Evolutionary conservation across 2,888 invertebrate genomes (phyloP).

Genomic region (Mythimna pallens): DNA sequence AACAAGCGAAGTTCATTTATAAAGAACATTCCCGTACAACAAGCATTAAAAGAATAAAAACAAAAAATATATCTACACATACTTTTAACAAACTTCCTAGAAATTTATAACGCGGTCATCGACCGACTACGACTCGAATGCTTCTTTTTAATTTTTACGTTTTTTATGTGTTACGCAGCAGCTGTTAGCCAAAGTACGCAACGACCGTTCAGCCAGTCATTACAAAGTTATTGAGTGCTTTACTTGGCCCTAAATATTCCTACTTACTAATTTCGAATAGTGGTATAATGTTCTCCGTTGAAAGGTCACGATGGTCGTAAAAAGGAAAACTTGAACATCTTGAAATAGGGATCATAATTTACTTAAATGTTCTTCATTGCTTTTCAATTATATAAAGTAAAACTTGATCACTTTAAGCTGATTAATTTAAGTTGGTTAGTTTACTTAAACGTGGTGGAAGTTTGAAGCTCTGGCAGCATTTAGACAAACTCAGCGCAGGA

Average conservation of each 20-base stretch:
- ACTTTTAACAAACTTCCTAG: not conserved
- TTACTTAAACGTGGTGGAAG: not conserved
- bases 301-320: constrained; percentile 42
- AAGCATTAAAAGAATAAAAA: too few species aligned
- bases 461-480: not conserved
- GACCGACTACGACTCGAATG: constrained; percentile 23
- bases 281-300: constrained; percentile 21
- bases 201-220: constrained; percentile 53
- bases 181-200: constrained; percentile 44
- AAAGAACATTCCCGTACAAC: too few species aligned
- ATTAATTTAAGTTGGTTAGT: constrained; percentile 2
- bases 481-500: not conserved
- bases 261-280: constrained; percentile 35
- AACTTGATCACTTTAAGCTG: constrained; percentile 7
- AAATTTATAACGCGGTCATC: constrained; percentile 24
- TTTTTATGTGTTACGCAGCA: constrained; percentile 58
- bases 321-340: constrained; percentile 21
- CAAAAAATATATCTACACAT: too few species aligned
- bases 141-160: constrained; percentile 52
- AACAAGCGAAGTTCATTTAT: constrained; percentile 4
- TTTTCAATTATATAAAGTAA: constrained; percentile 7
- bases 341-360: not conserved
- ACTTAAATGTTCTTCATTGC: constrained; percentile 11
- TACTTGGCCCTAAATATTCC: constrained; percentile 40
- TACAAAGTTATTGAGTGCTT: constrained; percentile 61